Evolutionary conservation across 2,113 vertebrate genomes (phyloP), one percentile per base, ranked within the genome.

Genomic region (Fulica atra): DNA sequence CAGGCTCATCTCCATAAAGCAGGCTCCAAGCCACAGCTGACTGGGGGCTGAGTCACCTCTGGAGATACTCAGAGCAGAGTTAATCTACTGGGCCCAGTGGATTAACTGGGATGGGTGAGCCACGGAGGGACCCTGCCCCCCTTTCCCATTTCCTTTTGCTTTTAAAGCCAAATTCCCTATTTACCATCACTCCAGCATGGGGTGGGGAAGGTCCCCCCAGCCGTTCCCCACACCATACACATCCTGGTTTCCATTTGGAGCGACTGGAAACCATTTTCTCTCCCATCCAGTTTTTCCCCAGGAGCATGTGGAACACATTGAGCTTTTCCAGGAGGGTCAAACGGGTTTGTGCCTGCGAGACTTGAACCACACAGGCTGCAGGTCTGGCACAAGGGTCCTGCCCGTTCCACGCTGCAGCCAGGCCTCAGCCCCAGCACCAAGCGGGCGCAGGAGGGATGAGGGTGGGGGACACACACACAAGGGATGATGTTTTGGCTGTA

Each of bases 211-310:
- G 7, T 16, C 21, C 29, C 61, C 60, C 72, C 65, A n/a, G 26
- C 76, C 82, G 17, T 11, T 29, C 44, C 26, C 9, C 10, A 4
- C 16, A 1, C 6, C 3, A 1, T 48, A 29, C 46, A 2, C 80
- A 61, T n/a, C 91, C 91, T 12, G 72, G 53, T 86, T 96, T 88
- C 88, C 91, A 93, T 91, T 90, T 88, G 73, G 16, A 86, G 25
- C 0, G 1, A 93, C 91, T 89, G 82, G 97, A 94, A 96, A 90
- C 92, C 95, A 95, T 96, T 94, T 96, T 88, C 80, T 89, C 29
- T 36, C 71, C 83, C 35, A 1, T 36, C 33, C 87, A 48, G 5
- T 5, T 80, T 38, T 35, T 25, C 79, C 80, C 54, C 1, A 0
- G 70, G 33, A 83, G 65, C 91, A 84, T 20, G 54, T 88, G 96